Conservation (phyloP, 2,113 vertebrate genomes). For the Oenanthe melanoleuca region DNA sequence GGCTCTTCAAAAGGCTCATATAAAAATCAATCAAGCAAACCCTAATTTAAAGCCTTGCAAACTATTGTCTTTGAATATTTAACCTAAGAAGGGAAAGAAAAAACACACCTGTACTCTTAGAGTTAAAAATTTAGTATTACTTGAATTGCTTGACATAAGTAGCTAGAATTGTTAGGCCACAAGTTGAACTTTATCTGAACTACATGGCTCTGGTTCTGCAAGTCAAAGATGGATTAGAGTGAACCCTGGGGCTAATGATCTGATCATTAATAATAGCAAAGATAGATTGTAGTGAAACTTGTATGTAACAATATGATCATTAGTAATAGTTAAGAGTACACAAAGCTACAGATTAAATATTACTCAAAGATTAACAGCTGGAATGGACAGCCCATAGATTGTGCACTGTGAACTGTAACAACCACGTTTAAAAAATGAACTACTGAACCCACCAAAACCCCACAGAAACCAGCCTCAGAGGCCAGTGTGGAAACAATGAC, state of each 20-base stretch:
- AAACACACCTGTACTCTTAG: not conserved
- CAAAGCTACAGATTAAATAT: not conserved
- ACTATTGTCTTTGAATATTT: not conserved
- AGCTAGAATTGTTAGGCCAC: not conserved
- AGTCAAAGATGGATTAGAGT: not conserved
- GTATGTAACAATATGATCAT: not conserved
- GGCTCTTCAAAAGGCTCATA: not conserved
- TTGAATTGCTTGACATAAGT: not conserved
- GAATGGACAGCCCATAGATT: not conserved
- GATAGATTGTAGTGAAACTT: not conserved
- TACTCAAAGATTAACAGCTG: not conserved
- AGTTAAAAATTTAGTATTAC: not conserved
- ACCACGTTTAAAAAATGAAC: not conserved
- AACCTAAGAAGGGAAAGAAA: not conserved
- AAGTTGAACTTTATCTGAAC: not conserved
- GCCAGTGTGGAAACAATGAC: not conserved
- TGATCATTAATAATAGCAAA: not conserved
- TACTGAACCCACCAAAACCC: not conserved
- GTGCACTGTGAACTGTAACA: not conserved
- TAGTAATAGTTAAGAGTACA: not conserved
- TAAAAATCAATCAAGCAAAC: not conserved
- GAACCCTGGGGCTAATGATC: not conserved
- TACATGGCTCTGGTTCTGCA: not conserved
- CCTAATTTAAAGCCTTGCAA: not conserved
- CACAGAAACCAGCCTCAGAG: not conserved